phyloP scores from a whole-genome alignment of 2,113 vertebrate genomes.

The Martes martes region DNA sequence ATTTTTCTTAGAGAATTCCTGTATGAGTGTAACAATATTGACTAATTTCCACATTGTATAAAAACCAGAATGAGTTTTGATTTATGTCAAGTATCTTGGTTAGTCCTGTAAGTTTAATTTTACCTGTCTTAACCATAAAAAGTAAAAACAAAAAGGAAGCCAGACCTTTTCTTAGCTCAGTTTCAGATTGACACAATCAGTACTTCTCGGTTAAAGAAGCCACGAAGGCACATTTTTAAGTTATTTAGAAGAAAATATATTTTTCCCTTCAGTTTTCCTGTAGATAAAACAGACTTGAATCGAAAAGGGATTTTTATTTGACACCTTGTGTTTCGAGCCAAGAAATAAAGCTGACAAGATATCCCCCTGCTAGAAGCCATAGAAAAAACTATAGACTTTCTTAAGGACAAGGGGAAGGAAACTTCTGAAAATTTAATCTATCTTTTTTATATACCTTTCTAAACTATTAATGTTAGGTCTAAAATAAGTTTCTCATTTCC shows the following conservation, averaged over 20 bases:
- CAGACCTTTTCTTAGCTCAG: conserved; percentile 49
- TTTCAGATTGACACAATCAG: conserved; percentile 69
- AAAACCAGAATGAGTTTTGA: conserved; percentile 73
- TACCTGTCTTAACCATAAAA: conserved; percentile 73
- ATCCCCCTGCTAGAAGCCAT: conserved; percentile 52
- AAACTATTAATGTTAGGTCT: neutral
- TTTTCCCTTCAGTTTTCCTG: conserved; percentile 53
- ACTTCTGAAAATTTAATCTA: conserved; percentile 52
- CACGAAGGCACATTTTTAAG: conserved; percentile 56
- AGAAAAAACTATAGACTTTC: conserved; percentile 56
- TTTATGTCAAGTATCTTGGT: neutral
- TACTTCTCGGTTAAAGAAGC: conserved; percentile 74
- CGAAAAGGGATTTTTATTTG: conserved; percentile 71
- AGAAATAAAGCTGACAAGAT: conserved; percentile 65
- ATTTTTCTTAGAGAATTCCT: conserved; percentile 74
- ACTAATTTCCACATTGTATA: conserved; percentile 77
- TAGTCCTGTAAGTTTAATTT: conserved; percentile 64
- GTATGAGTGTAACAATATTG: conserved; percentile 75
- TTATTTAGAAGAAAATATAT: conserved; percentile 66
- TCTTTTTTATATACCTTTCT: neutral
- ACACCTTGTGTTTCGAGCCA: conserved; percentile 59
- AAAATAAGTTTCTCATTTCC: neutral
- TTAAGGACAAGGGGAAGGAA: conserved; percentile 64
- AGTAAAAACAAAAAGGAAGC: conserved; percentile 65
- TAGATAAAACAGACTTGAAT: conserved; percentile 67